Evolutionary conservation across 2,888 invertebrate species (phyloP).

Genomic region (Ophion ventricosus): DNA sequence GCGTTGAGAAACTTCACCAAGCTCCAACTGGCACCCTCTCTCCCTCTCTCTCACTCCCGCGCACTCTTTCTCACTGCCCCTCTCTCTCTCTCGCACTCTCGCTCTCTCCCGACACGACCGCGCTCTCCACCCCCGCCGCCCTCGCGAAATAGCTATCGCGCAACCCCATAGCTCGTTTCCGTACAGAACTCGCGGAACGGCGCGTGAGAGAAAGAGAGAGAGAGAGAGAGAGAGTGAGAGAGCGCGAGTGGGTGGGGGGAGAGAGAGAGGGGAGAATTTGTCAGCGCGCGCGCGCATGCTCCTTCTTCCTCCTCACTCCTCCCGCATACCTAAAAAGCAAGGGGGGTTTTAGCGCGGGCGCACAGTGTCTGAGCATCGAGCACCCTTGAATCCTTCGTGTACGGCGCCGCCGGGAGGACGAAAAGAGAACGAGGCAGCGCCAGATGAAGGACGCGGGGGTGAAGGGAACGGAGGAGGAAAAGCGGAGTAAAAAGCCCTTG

Average conservation of each 20-base stretch:
- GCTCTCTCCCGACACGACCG: slow-evolving; percentile 26
- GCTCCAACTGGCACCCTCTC: slow-evolving; percentile 69
- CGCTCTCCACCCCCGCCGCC: slow-evolving; percentile 29
- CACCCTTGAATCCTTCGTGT: slow-evolving; percentile 67
- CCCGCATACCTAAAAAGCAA: slow-evolving; percentile 44
- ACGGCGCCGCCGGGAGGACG: slow-evolving; percentile 57
- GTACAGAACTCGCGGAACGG: slow-evolving; percentile 27
- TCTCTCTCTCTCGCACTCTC: slow-evolving; percentile 71
- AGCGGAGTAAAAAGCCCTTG: slow-evolving; percentile 38
- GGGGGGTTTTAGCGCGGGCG: slow-evolving; percentile 62
- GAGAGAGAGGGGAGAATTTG: slow-evolving; percentile 36
- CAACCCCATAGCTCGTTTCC: slow-evolving; percentile 52
- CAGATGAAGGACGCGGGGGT: slow-evolving; percentile 20
- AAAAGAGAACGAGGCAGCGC: not conserved
- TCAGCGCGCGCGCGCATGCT: slow-evolving; percentile 58
- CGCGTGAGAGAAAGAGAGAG: slow-evolving; percentile 34
- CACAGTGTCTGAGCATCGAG: slow-evolving; percentile 61
- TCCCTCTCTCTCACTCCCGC: slow-evolving; percentile 68
- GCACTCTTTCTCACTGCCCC: slow-evolving; percentile 33
- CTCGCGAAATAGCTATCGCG: slow-evolving; percentile 35
- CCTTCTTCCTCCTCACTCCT: slow-evolving; percentile 57
- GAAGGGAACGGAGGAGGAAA: not conserved
- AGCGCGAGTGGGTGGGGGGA: slow-evolving; percentile 29
- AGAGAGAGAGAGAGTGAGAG: slow-evolving; percentile 29
- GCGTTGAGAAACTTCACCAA: slow-evolving; percentile 80